Percentiles rank a stretch among this genome's conserved stretches.
These are phyloP conservation scores for Gnathonemus longibarbis DNA, from an alignment of 2,113 vertebrate genomes.

Conservation along the genomic window DNA sequence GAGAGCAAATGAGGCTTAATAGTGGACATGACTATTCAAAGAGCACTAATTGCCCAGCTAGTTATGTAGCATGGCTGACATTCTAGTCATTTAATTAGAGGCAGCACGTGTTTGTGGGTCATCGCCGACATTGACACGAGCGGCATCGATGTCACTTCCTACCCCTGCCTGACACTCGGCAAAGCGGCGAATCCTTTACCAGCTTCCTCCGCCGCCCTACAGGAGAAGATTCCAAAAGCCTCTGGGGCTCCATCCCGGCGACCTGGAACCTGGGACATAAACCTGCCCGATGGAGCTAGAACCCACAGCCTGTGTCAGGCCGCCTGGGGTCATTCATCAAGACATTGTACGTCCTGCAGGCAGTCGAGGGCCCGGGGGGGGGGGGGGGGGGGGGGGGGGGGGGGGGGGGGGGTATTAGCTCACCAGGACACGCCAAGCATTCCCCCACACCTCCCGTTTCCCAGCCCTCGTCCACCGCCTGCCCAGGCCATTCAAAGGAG, in stretches of 20 bases:
- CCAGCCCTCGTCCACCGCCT: slow-evolving; percentile 39
- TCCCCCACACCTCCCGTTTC: slow-evolving; percentile 57
- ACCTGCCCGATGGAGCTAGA: background rate
- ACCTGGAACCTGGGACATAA: background rate
- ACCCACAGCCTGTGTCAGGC: background rate
- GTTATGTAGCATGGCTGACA: background rate
- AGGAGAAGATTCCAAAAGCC: background rate
- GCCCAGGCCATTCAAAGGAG: slow-evolving; percentile 45
- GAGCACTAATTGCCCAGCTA: slow-evolving; percentile 8
- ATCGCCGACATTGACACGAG: background rate
- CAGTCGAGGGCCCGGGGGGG: slow-evolving; percentile 5
- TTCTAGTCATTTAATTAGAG: slow-evolving; percentile 20
- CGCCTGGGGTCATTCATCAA: background rate
- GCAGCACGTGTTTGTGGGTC: background rate
- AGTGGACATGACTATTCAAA: slow-evolving; percentile 35
- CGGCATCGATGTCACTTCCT: background rate
- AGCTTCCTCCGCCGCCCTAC: background rate
- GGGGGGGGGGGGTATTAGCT: slow-evolving; percentile 38
- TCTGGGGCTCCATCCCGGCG: background rate
- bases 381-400: slow-evolving; percentile 25
- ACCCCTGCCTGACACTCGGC: background rate
- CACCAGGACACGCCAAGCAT: slow-evolving; percentile 50
- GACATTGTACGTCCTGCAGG: background rate
- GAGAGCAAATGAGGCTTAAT: slow-evolving; percentile 29
- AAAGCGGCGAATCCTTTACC: background rate